Base-by-base conservation (phyloP, 2,113 vertebrate genomes). In the Syngnathus scovelli region DNA sequence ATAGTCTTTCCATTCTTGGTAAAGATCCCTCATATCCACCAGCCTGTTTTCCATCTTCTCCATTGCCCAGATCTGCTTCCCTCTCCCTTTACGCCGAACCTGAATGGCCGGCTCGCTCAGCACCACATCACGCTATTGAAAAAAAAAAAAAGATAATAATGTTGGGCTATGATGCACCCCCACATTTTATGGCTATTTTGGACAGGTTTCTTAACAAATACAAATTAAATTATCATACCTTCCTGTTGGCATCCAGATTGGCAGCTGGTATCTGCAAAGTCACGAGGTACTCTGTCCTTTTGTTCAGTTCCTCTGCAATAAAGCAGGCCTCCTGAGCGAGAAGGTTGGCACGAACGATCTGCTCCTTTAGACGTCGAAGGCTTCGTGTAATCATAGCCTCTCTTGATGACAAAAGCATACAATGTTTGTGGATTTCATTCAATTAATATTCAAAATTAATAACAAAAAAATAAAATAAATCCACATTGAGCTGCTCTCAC, bases 71-170 rank as follows among this genome's bases (percentile, higher is more conserved):
- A 98, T 93, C 62, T 99, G 97, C 39, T 94, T 97, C 23, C 93
- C 91, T 89, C 93, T 95, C 36, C 93, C 93, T 89, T 93, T 97
- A 62, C 95, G 91, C 56, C 95, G 90, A 73, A 95, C 96, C 83
- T 98, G 96, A 83, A 99, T 97, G 62, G 97, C 96, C 0, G 97
- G 96, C 72, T 99, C 97, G 0, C 97, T 99, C 77, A 99, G 95
- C 66, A 99, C 98, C 0, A 92, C 93, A 1, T 96, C 95, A 72
- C 95, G 93, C 97, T 99, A 85, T 23, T 58, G n/a, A 3, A 36
- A 55, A 11, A 27, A 11, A 12, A 5, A 3, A 2, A 4, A 56
- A 55, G 6, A 27, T 5, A 56, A 27, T 6, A 6, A 56, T 36
- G 27, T 58, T 16, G 16, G 6, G 36, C 15, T 16, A 58, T 36